Base-by-base conservation (phyloP, 2,113 vertebrate genomes). In the Channa maculata region DNA sequence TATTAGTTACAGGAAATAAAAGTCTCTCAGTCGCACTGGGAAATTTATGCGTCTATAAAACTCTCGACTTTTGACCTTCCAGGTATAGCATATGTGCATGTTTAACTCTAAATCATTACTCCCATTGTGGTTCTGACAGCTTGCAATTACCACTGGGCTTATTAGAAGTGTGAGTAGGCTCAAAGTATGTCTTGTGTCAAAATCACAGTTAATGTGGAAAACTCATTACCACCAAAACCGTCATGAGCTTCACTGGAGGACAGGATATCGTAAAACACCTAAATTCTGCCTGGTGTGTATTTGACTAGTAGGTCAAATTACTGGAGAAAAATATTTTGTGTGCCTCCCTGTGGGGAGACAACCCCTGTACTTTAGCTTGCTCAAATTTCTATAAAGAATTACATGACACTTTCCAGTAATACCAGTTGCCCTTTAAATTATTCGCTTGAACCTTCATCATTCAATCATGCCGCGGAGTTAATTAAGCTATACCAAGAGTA, bases 381-480 rank as follows among this genome's bases (percentile, higher is more conserved):
- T 80, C 58, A 76, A 67, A 76, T 86, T 82, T 78, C 73, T 65
- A 24, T 66, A 62, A 82, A 89, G 83, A 84, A 89, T 67, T 69
- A 75, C 71, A 82, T 67, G 79, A 85, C 68, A 83, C 53, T 76
- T 67, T 82, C 36, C 57, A 85, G 74, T 85, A 77, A 87, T 68
- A 80, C 80, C 80, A 84, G 77, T 82, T 87, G 84, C 83, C 92
- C 91, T 93, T 92, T 90, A 89, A 92, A 94, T 91, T 84, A 93
- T 90, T 85, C 50, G 79, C 84, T 86, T 92, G 79, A 91, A 89
- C 83, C 80, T 71, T 79, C 72, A 59, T 66, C 79, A 66, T 89
- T 92, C 87, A 81, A 86, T 92, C 91, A 90, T 71, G 67, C 61
- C 36, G 59, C 49, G 36, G 67, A 93, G 87, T 93, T 94, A 91